Conservation (phyloP, 2,113 vertebrate species). For the Hystrix cristata region DNA sequence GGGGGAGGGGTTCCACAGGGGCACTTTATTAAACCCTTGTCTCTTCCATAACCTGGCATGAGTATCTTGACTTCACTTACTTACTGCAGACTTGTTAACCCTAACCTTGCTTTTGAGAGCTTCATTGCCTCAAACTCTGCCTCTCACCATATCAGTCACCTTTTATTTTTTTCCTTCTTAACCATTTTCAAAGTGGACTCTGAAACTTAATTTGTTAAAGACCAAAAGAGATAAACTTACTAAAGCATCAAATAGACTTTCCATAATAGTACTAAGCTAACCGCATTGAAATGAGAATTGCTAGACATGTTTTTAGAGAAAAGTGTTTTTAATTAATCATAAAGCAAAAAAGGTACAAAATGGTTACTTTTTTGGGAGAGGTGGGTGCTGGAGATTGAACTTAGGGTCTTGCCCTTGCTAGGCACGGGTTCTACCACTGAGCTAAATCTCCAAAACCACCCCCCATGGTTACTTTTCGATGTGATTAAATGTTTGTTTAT, state of each 20-base stretch:
- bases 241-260: not conserved
- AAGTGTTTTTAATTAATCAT: constrained; percentile 44
- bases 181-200: not conserved
- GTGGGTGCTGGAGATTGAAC: too few species aligned
- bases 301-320: constrained; percentile 5
- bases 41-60: not conserved
- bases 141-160: not conserved
- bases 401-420: too few species aligned
- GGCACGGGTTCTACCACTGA: too few species aligned
- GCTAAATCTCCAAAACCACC: too few species aligned
- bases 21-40: not conserved
- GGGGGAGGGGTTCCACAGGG: not conserved
- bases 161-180: not conserved
- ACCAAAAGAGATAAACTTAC: not conserved
- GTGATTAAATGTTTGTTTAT: not conserved
- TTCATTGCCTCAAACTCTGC: not conserved
- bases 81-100: not conserved
- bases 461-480: not conserved
- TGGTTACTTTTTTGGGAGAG: not conserved
- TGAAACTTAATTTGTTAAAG: constrained; percentile 19
- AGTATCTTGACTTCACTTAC: not conserved
- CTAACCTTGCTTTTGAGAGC: not conserved
- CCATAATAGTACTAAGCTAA: not conserved
- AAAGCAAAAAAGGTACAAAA: not conserved
- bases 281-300: not conserved